phyloP scores from a whole-genome alignment of 2,888 invertebrate genomes.

The Gastracanthus pulcherrimus region DNA sequence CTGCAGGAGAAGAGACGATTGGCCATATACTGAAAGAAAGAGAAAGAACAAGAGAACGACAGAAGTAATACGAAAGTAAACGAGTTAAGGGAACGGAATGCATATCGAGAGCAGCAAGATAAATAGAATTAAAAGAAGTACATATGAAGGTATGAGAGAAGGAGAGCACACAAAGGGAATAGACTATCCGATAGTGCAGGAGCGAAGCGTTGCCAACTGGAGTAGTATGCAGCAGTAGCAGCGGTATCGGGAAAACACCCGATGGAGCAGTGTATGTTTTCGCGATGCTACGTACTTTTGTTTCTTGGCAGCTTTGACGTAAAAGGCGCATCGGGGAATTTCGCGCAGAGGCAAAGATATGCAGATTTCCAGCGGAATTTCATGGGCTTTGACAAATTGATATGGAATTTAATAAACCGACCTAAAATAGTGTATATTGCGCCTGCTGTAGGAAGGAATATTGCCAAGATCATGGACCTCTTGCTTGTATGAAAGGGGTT shows the following conservation, averaged over 20 bases:
- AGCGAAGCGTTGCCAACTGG: slow-evolving; percentile 10
- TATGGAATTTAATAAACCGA: slow-evolving; percentile 34
- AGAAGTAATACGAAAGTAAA: slow-evolving; percentile 13
- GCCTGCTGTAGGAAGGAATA: neutral
- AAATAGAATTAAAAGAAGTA: slow-evolving; percentile 3
- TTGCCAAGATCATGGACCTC: slow-evolving; percentile 6
- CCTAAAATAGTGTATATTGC: neutral
- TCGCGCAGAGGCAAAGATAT: neutral
- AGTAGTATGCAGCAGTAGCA: neutral
- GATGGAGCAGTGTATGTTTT: neutral
- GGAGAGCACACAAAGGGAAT: slow-evolving; percentile 22
- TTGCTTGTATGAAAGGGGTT: neutral
- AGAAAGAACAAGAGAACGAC: neutral
- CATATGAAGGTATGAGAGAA: neutral
- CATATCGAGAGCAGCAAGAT: neutral
- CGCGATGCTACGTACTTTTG: neutral
- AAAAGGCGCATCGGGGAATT: neutral
- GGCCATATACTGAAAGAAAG: neutral
- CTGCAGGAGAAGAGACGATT: slow-evolving; percentile 23
- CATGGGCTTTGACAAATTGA: slow-evolving; percentile 15
- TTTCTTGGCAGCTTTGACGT: slow-evolving; percentile 38
- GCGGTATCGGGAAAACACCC: slow-evolving; percentile 21
- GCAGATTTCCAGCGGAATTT: slow-evolving; percentile 15
- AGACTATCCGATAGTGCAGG: slow-evolving; percentile 19
- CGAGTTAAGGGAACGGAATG: neutral